A percentile compares a stretch with the other conserved stretches of the same genome.
These are phyloP conservation scores for Aplochiton taeniatus DNA, from an alignment of 2,797 vertebrate genomes.

Conservation along the genomic window DNA sequence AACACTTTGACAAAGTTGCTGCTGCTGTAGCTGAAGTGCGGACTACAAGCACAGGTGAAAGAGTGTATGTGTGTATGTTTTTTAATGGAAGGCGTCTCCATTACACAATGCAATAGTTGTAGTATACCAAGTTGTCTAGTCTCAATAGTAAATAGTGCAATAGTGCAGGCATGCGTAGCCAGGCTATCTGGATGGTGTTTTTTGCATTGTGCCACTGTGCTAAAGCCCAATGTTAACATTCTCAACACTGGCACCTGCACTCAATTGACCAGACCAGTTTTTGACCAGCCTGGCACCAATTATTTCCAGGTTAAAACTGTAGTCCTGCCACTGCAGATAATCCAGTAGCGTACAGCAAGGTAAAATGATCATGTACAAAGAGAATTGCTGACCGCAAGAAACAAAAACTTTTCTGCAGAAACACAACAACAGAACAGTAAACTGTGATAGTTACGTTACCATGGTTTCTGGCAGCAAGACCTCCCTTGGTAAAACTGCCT, in stretches of 20 bases:
- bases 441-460: slow-evolving; percentile 64
- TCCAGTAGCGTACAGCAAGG: slow-evolving; percentile 37
- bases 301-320: slow-evolving; percentile 36
- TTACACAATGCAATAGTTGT: too few species aligned
- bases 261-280: slow-evolving; percentile 7
- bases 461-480: slow-evolving; percentile 45
- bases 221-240: too few species aligned
- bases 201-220: too few species aligned
- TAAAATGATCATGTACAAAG: slow-evolving; percentile 2
- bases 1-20: slow-evolving; percentile 84
- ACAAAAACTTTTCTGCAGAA: slow-evolving; percentile 15
- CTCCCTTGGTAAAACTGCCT: slow-evolving; percentile 64
- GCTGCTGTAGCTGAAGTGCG: slow-evolving; percentile 73
- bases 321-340: slow-evolving; percentile 56
- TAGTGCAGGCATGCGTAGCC: too few species aligned
- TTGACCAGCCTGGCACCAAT: slow-evolving; percentile 37
- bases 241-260: neutral
- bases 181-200: too few species aligned
- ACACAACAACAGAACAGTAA: slow-evolving; percentile 1
- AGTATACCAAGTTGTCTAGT: too few species aligned
- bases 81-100: neutral
- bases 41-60: slow-evolving; percentile 58
- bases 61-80: neutral
- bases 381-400: neutral
- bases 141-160: too few species aligned